Conservation (phyloP, 2,888 invertebrate species). For the Furcula furcula region DNA sequence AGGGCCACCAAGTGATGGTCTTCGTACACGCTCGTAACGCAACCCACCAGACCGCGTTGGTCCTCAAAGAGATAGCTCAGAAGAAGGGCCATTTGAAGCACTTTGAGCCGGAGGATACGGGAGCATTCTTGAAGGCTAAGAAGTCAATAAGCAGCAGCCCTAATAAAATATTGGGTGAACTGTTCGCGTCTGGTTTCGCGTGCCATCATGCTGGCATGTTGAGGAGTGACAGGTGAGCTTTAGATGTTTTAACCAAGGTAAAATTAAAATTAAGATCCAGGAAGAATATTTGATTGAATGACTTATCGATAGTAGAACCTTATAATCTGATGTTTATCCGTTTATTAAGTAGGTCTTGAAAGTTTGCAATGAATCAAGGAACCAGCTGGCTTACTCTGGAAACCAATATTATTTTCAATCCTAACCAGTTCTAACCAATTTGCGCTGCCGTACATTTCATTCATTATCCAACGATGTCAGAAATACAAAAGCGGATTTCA, state of each 20-base stretch:
- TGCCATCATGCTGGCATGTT: conserved; percentile 99
- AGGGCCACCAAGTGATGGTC: conserved; percentile 98
- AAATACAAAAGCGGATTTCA: too few relatives aligned
- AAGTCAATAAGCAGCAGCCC: conserved; percentile 87
- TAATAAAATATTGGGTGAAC: conserved; percentile 90
- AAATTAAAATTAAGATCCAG: too few relatives aligned
- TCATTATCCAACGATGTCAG: too few relatives aligned
- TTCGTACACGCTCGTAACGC: conserved; percentile 99
- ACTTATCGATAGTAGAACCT: too few relatives aligned
- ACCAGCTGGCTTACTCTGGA: too few relatives aligned
- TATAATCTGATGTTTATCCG: too few relatives aligned
- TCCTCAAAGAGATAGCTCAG: conserved; percentile 90
- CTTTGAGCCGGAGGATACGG: conserved; percentile 85
- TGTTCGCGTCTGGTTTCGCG: conserved; percentile 93
- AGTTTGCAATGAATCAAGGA: too few relatives aligned
- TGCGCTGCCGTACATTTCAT: too few relatives aligned
- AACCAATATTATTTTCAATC: too few relatives aligned
- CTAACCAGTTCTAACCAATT: too few relatives aligned
- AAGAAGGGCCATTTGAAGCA: conserved; percentile 86
- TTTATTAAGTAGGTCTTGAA: too few relatives aligned
- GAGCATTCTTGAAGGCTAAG: conserved; percentile 84
- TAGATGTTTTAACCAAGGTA: not conserved
- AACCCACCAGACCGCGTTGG: conserved; percentile 93
- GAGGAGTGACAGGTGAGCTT: conserved; percentile 88
- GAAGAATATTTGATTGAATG: too few relatives aligned